Evolutionary conservation across 2,888 invertebrate species (phyloP).

Genomic region (Homarus gammarus): DNA sequence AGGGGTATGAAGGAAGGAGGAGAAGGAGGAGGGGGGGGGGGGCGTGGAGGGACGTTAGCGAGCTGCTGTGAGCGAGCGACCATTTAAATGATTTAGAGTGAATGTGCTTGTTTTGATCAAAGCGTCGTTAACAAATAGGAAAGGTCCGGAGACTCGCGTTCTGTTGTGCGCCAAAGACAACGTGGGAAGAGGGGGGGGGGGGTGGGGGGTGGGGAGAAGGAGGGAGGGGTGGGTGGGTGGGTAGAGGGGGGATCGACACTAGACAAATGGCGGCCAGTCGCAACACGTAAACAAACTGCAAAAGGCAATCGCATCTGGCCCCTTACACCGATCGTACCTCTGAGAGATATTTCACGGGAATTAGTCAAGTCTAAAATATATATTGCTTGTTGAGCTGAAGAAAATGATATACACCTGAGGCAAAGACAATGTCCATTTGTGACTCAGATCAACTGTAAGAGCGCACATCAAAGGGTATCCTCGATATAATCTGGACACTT

Average conservation of each 20-base stretch:
- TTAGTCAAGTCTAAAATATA: too few relatives aligned
- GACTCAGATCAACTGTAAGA: too few relatives aligned
- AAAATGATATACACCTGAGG: not conserved
- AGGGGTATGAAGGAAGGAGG: too few relatives aligned
- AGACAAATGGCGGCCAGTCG: too few relatives aligned
- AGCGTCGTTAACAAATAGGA: constrained; percentile 41
- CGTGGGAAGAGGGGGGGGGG: too few relatives aligned
- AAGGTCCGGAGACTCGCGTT: not conserved
- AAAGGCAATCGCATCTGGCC: not conserved
- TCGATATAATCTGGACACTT: too few relatives aligned
- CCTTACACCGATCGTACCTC: not conserved
- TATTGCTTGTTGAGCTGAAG: too few relatives aligned
- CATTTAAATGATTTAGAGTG: not conserved
- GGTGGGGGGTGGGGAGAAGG: too few relatives aligned
- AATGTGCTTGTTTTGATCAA: constrained; percentile 27
- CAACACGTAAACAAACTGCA: not conserved
- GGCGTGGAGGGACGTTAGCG: not conserved
- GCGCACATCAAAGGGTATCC: too few relatives aligned
- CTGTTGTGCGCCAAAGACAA: not conserved
- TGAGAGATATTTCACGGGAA: not conserved
- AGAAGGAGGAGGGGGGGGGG: too few relatives aligned
- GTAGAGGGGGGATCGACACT: not conserved
- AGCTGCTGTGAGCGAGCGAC: not conserved
- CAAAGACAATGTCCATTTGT: too few relatives aligned
- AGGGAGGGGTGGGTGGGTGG: too few relatives aligned